Conservation (phyloP, 2,888 invertebrate species). For the Hemicrepidius hirtus region DNA sequence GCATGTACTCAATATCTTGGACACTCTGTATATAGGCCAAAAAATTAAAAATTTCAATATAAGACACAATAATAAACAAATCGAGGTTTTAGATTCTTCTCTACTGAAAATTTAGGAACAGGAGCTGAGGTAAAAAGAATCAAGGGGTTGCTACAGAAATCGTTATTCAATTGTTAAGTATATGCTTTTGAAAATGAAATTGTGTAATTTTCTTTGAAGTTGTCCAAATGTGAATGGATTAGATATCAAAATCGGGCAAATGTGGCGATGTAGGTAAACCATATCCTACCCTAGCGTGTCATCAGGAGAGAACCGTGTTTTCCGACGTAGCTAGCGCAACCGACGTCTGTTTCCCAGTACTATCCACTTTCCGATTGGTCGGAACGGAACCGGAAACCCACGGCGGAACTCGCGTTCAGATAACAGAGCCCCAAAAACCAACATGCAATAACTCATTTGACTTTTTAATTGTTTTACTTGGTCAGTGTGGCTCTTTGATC, state of each 20-base stretch:
- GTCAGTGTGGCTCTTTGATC: slow-evolving; percentile 44
- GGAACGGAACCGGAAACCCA: slow-evolving; percentile 59
- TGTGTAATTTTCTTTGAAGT: neutral
- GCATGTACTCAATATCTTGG: no score
- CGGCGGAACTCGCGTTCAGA: slow-evolving; percentile 57
- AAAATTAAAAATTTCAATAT: no score
- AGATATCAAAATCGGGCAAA: slow-evolving; percentile 7
- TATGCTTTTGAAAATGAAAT: slow-evolving; percentile 1
- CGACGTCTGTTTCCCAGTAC: slow-evolving; percentile 48
- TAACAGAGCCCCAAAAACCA: slow-evolving; percentile 58
- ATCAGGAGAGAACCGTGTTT: slow-evolving; percentile 45
- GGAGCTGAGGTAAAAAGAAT: no score
- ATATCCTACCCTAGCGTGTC: slow-evolving; percentile 50
- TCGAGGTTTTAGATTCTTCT: no score
- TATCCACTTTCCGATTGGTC: slow-evolving; percentile 54
- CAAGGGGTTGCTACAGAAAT: no score
- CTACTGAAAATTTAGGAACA: no score
- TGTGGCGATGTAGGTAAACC: slow-evolving; percentile 52
- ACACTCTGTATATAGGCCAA: no score
- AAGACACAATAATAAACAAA: no score
- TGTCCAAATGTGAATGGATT: neutral
- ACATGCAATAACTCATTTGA: slow-evolving; percentile 61
- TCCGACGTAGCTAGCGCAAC: slow-evolving; percentile 44
- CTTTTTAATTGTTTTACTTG: slow-evolving; percentile 60
- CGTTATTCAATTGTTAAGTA: no score